These are phyloP conservation scores for Acridotheres tristis DNA, from an alignment of 2,797 vertebrate genomes.

Conservation along the genomic window DNA sequence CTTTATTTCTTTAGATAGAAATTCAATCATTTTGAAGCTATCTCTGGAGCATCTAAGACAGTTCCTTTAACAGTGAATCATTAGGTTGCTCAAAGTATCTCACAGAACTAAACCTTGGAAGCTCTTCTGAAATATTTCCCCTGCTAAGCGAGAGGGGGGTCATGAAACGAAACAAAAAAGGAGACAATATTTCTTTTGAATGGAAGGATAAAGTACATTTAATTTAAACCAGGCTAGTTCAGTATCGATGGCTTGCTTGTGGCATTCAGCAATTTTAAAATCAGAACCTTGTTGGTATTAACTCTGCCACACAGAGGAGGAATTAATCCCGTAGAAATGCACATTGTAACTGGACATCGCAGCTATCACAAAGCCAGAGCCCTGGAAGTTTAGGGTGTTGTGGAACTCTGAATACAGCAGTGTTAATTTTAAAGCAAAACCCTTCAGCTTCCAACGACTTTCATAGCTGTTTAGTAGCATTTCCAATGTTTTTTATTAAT, in stretches of 20 bases:
- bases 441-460: constrained; percentile 35
- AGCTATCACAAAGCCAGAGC: neutral
- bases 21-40: constrained; percentile 19
- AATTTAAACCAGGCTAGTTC: constrained; percentile 28
- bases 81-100: neutral
- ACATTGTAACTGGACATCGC: fast-evolving
- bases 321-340: neutral
- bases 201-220: constrained; percentile 15
- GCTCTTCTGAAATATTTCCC: constrained; percentile 44
- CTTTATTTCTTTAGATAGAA: constrained; percentile 40
- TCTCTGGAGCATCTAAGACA: neutral
- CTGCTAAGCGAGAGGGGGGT: neutral
- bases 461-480: constrained; percentile 10
- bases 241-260: neutral
- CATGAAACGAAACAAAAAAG: constrained; percentile 43
- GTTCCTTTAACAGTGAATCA: neutral
- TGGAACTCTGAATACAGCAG: neutral
- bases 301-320: neutral
- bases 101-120: neutral
- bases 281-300: neutral
- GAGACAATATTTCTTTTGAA: constrained; percentile 42
- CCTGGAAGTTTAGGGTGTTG: neutral
- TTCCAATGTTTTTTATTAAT: constrained; percentile 74
- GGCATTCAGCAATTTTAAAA: neutral
- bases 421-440: constrained; percentile 68